Conservation (phyloP, 1,140 invertebrate species). For the Drosophila yakuba region DNA sequence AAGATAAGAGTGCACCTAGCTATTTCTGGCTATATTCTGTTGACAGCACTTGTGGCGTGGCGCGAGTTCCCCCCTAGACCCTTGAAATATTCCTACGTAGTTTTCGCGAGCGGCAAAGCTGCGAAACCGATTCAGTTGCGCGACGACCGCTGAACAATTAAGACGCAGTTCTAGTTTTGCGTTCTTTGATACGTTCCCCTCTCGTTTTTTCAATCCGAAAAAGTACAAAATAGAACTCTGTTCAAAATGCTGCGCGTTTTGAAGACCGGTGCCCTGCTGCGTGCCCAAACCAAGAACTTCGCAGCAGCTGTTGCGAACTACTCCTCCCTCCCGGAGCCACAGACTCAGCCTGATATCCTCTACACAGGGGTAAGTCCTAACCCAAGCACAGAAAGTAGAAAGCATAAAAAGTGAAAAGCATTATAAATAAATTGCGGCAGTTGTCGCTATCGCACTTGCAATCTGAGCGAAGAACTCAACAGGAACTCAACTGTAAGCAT, state of each 20-base stretch:
- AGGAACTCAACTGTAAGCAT: background rate
- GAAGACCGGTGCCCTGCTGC: constrained; percentile 57
- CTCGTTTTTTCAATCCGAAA: constrained; percentile 3
- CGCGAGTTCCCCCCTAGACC: background rate
- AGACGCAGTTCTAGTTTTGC: constrained; percentile 32
- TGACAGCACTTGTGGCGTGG: constrained; percentile 13
- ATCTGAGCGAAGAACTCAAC: background rate
- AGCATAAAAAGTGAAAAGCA: constrained; percentile 9
- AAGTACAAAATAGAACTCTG: background rate
- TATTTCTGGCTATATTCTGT: background rate
- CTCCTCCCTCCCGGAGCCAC: constrained; percentile 65
- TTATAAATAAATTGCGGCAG: background rate
- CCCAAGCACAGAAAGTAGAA: background rate
- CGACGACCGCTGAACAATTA: constrained; percentile 37
- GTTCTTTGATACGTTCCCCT: background rate
- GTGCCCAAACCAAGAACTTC: constrained; percentile 45
- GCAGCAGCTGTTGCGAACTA: constrained; percentile 55
- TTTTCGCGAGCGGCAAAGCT: constrained; percentile 33
- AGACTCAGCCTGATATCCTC: constrained; percentile 71
- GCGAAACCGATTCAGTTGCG: constrained; percentile 33
- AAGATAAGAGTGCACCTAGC: background rate
- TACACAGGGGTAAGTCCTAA: constrained; percentile 75
- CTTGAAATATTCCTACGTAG: constrained; percentile 26
- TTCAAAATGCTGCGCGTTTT: constrained; percentile 71
- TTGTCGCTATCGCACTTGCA: constrained; percentile 14